Evolutionary conservation across 2,797 vertebrate genomes (phyloP).

Genomic region (Percopsis omiscomaycus): DNA sequence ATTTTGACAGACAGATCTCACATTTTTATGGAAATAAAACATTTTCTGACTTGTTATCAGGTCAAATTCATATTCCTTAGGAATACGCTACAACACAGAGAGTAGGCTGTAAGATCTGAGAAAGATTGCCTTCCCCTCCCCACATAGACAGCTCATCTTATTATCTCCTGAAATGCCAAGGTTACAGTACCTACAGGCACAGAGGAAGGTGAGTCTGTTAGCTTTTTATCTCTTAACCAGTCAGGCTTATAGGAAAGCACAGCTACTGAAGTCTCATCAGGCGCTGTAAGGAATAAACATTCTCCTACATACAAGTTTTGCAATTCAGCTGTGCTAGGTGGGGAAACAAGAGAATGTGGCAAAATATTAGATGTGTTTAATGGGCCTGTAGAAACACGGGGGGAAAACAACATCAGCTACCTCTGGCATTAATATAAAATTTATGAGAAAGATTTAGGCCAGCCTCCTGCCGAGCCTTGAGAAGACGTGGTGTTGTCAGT

Average conservation of each 20-base stretch:
- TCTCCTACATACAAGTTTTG: conserved; percentile 59
- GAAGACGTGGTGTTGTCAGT: conserved; percentile 75
- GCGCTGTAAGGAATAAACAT: conserved; percentile 60
- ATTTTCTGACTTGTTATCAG: conserved; percentile 60
- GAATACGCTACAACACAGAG: conserved; percentile 60
- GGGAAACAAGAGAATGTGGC: conserved; percentile 55
- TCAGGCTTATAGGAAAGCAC: conserved; percentile 49
- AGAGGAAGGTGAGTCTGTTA: conserved; percentile 60
- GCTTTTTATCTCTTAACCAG: conserved; percentile 66
- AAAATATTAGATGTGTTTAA: conserved; percentile 72
- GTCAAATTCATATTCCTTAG: conserved; percentile 60
- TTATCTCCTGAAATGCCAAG: conserved; percentile 70
- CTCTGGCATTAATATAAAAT: conserved; percentile 78
- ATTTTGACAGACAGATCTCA: conserved; percentile 65
- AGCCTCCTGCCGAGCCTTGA: conserved; percentile 71
- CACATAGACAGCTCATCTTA: conserved; percentile 63
- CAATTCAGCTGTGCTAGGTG: conserved; percentile 50
- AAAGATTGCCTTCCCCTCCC: conserved; percentile 33
- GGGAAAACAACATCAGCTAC: conserved; percentile 75
- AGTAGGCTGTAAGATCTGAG: conserved; percentile 55
- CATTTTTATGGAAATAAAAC: conserved; percentile 59
- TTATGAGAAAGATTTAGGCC: conserved; percentile 74
- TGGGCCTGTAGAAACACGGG: conserved; percentile 63
- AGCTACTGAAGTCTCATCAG: conserved; percentile 62
- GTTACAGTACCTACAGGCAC: conserved; percentile 71